Evolutionary conservation across 2,888 invertebrate species (phyloP), one percentile per base, ranked within the genome.

Genomic region (Oscheius sp.): DNA sequence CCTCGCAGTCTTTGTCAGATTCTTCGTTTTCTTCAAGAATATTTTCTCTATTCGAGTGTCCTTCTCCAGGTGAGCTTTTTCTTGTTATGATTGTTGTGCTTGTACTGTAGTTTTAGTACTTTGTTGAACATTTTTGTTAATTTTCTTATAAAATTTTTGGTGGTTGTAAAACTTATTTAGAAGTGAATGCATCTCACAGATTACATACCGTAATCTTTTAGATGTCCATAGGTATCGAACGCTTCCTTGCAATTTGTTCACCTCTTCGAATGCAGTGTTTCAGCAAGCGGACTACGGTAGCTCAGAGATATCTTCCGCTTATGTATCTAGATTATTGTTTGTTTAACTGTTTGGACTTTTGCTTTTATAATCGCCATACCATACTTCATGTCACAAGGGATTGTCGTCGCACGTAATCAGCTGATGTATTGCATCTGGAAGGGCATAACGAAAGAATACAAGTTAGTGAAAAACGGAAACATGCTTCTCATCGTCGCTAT

Each of bases 31-130:
- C 74, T 86, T 1, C 82, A 88, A 67, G 86, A 87, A 30, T 83
- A 85, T 49, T 85, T 86, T 30, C 85, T 88, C 5, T 88, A 87
- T 72, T 85, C 87, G 5, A 88, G 88, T 28, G 87, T 88, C 12
- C 81, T 88, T 59, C 86, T 87, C 1, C 83, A 88, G 68, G 84
- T 87, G 44, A 44, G 38, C 30, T 41, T 12, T 17, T 14, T 45
- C 26, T 36, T 20, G 9, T 12, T 36, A 20, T 5, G 28, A 51
- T 30, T 20, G 9, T 41, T n/a, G n/a, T 36, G 32, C 51, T 38
- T 44, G 45, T 44, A 17, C 44, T 59, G 59, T 41, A 8, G 20
- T n/a, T 20, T 38, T 33, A 20, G 14, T 20, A 22, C 22, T 17
- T 26, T 56, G 20, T 38, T 38, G 33, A 33, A 17, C 20, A 30